phyloP scores from a whole-genome alignment of 2,113 vertebrate species.

The Pelecanus crispus region DNA sequence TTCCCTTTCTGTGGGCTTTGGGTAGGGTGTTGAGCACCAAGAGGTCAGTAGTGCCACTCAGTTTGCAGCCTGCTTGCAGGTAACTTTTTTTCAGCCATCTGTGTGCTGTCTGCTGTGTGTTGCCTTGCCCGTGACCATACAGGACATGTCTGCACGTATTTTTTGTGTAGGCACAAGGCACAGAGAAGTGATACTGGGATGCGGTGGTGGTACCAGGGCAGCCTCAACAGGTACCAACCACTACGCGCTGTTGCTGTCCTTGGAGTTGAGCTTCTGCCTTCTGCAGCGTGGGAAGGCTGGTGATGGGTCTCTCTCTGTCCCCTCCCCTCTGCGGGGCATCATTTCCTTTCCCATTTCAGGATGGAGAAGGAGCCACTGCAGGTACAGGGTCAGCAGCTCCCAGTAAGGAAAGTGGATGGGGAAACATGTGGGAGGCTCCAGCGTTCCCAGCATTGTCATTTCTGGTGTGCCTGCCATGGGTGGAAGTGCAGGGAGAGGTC shows the following conservation, averaged over 20 bases:
- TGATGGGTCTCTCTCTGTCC: background rate
- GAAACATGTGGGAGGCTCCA: background rate
- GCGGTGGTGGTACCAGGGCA: background rate
- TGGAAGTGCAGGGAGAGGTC: background rate
- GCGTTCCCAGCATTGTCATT: background rate
- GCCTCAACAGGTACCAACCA: background rate
- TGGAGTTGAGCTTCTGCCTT: background rate
- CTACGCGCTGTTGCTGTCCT: background rate
- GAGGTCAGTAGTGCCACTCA: background rate
- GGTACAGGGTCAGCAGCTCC: background rate
- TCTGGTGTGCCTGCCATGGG: background rate
- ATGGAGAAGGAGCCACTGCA: background rate
- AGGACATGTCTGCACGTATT: background rate
- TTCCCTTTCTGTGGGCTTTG: background rate
- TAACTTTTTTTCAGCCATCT: background rate
- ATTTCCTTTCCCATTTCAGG: background rate
- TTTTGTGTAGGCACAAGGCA: background rate
- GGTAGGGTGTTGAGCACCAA: background rate
- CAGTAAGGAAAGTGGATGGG: background rate
- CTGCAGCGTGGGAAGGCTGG: background rate
- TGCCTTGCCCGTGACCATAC: fast-evolving
- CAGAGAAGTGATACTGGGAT: background rate
- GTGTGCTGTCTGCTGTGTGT: fast-evolving
- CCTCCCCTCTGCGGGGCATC: background rate
- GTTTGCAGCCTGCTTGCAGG: background rate